Evolutionary conservation across 2,797 vertebrate species (phyloP).

Genomic region (Pangasius sanitwongsei): DNA sequence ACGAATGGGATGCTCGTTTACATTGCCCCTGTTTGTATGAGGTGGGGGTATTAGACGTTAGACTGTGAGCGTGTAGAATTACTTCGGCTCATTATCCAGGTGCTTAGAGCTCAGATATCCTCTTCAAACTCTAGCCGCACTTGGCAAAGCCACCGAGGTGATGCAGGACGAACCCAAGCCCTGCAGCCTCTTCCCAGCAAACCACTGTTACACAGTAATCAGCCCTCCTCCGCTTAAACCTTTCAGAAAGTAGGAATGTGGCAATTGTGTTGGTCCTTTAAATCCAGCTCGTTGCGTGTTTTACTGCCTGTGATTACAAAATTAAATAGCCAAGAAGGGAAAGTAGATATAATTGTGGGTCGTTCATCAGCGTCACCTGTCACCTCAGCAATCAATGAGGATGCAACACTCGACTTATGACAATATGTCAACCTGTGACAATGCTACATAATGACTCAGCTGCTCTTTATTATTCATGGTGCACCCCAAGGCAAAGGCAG

Average conservation of each 20-base stretch:
- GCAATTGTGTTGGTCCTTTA: background rate
- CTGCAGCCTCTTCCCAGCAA: slow-evolving; percentile 66
- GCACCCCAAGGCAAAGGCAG: slow-evolving; percentile 26
- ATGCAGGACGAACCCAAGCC: slow-evolving; percentile 69
- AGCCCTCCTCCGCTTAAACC: slow-evolving; percentile 3
- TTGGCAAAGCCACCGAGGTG: slow-evolving; percentile 70
- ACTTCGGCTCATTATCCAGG: slow-evolving; percentile 80
- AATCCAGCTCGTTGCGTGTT: background rate
- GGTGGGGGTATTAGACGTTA: slow-evolving; percentile 55
- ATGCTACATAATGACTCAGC: slow-evolving; percentile 12
- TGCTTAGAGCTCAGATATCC: slow-evolving; percentile 79
- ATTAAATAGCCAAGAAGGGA: background rate
- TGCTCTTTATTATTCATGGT: background rate
- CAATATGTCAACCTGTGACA: background rate
- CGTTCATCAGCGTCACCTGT: slow-evolving; percentile 2
- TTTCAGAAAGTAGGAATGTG: slow-evolving; percentile 40
- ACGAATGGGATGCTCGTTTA: background rate
- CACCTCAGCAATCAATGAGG: slow-evolving; percentile 10
- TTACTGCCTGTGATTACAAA: slow-evolving; percentile 6
- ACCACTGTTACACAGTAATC: slow-evolving; percentile 13
- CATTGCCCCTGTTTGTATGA: slow-evolving; percentile 10
- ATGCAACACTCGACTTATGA: background rate
- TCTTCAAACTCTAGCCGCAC: slow-evolving; percentile 75
- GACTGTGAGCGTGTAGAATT: slow-evolving; percentile 76
- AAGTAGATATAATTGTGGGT: slow-evolving; percentile 10